These are phyloP conservation scores for Cabera pusaria DNA, from an alignment of 2,888 invertebrate genomes.

Conservation along the genomic window DNA sequence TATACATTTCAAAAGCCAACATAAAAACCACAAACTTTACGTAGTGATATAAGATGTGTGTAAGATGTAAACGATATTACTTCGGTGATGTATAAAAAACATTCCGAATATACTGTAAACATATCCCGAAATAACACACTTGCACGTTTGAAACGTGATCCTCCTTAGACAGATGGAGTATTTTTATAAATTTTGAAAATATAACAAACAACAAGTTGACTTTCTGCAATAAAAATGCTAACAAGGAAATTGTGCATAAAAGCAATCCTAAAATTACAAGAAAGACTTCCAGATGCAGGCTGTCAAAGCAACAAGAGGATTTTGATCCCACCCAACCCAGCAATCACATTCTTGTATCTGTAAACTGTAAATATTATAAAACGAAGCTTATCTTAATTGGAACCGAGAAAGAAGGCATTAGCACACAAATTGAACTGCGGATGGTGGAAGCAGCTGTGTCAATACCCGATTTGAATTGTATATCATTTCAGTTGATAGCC, in stretches of 20 bases:
- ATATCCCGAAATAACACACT: constrained; percentile 45
- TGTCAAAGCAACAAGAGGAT: too few relatives aligned
- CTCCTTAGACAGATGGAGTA: constrained; percentile 21
- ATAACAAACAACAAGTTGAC: too few relatives aligned
- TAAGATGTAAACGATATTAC: constrained; percentile 35
- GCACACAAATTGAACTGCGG: constrained; percentile 43
- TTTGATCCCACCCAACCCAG: too few relatives aligned
- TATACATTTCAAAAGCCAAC: constrained; percentile 7
- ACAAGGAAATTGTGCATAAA: too few relatives aligned
- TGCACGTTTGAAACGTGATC: constrained; percentile 35
- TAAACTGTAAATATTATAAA: too few relatives aligned
- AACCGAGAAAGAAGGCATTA: constrained; percentile 34
- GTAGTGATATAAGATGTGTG: constrained; percentile 18
- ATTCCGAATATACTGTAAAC: constrained; percentile 49
- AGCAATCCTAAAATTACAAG: constrained; percentile 4
- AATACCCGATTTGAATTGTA: constrained; percentile 38
- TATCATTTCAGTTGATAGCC: constrained; percentile 23
- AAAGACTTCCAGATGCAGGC: neutral
- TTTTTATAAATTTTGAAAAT: constrained; percentile 23
- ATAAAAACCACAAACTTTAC: neutral
- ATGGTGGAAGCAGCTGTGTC: constrained; percentile 40
- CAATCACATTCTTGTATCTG: too few relatives aligned
- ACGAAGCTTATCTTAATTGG: constrained; percentile 30
- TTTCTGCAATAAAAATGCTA: too few relatives aligned
- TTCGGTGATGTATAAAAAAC: constrained; percentile 50